Conservation (phyloP, 2,888 invertebrate genomes). For the Lapara coniferarum region DNA sequence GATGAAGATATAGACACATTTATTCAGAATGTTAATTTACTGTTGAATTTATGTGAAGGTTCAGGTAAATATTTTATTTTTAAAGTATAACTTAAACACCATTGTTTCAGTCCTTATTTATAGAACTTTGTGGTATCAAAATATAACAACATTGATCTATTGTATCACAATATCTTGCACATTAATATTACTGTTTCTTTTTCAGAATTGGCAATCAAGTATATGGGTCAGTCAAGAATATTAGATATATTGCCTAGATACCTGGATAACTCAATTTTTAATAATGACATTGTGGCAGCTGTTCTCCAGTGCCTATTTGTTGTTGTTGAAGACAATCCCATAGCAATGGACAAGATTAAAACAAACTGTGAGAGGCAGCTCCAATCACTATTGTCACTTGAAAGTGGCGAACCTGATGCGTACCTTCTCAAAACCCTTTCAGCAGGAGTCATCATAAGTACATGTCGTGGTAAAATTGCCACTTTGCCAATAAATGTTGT, state of each 20-base stretch:
- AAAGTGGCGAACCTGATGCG: constrained; percentile 66
- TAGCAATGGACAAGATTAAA: constrained; percentile 81
- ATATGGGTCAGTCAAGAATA: constrained; percentile 85
- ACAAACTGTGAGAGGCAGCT: constrained; percentile 72
- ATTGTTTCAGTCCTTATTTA: too few relatives aligned
- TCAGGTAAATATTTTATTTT: constrained; percentile 64
- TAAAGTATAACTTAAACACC: neutral
- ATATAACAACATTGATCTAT: too few relatives aligned
- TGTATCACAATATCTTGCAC: neutral
- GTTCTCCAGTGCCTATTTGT: constrained; percentile 88
- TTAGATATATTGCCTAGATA: constrained; percentile 84
- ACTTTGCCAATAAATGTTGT: constrained; percentile 72
- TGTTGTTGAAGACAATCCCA: constrained; percentile 87
- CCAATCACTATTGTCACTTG: constrained; percentile 66
- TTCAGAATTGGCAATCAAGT: constrained; percentile 84
- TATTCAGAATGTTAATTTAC: constrained; percentile 85
- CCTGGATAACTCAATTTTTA: constrained; percentile 83
- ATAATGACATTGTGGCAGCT: constrained; percentile 80
- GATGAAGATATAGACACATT: constrained; percentile 86
- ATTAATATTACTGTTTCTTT: constrained; percentile 34
- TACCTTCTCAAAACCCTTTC: constrained; percentile 82
- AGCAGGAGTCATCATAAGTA: constrained; percentile 84
- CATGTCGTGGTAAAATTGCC: constrained; percentile 70
- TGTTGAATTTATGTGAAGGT: constrained; percentile 89
- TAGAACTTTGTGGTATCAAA: too few relatives aligned